These are phyloP conservation scores for Scelioninae gen. 1 DNA, from an alignment of 2,888 invertebrate species.

Conservation along the genomic window DNA sequence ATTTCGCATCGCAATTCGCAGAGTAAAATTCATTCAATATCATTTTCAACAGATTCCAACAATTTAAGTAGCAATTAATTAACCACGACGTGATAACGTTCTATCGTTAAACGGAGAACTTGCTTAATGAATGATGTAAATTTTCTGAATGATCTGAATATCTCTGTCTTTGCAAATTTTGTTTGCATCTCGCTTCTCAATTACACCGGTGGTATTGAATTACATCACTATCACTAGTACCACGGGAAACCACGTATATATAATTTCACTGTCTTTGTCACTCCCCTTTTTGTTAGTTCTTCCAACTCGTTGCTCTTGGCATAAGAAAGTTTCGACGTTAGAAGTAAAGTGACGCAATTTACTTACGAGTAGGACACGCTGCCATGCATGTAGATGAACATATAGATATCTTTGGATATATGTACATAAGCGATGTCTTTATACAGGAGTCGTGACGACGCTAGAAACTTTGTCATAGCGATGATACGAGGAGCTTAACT, in stretches of 20 bases:
- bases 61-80: conserved; percentile 27
- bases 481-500: conserved; percentile 56
- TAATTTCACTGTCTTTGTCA: conserved; percentile 30
- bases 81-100: conserved; percentile 28
- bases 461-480: conserved; percentile 53
- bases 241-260: conserved; percentile 12
- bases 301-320: conserved; percentile 51
- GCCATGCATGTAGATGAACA: conserved; percentile 54
- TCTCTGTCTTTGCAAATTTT: not conserved
- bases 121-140: conserved; percentile 27
- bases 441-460: conserved; percentile 50
- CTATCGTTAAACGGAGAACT: conserved; percentile 21
- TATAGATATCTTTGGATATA: conserved; percentile 52
- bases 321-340: conserved; percentile 56
- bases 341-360: conserved; percentile 60
- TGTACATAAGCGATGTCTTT: conserved; percentile 50
- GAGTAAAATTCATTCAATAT: not conserved
- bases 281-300: conserved; percentile 44
- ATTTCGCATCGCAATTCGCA: not conserved
- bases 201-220: conserved; percentile 33
- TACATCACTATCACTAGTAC: conserved; percentile 10
- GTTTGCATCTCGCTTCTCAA: conserved; percentile 28
- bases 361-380: conserved; percentile 50
- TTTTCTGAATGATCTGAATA: conserved; percentile 18
- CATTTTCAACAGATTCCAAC: conserved; percentile 6